Evolutionary conservation across 2,113 vertebrate genomes (phyloP).

Genomic region (Platysternon megacephalum): DNA sequence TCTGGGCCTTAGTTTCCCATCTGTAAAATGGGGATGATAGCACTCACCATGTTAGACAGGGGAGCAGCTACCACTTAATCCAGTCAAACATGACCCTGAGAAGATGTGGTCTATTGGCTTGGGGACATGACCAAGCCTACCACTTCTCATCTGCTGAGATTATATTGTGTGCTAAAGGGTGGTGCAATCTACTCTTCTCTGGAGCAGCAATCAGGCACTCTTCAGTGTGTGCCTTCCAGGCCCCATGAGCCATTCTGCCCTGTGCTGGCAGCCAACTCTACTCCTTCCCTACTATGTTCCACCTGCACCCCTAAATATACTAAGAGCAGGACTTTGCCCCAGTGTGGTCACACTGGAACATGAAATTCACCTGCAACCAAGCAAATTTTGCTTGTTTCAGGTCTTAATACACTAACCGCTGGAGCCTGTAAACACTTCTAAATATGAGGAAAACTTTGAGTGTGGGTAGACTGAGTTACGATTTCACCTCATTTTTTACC

Average conservation of each 20-base stretch:
- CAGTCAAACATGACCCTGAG: too few relatives aligned
- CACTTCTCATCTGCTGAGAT: too few relatives aligned
- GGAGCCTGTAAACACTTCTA: too few relatives aligned
- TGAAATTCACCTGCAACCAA: neutral
- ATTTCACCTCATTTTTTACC: too few relatives aligned
- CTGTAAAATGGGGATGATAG: too few relatives aligned
- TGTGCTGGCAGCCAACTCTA: accelerated
- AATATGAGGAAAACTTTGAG: too few relatives aligned
- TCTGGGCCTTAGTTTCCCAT: too few relatives aligned
- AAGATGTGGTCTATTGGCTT: too few relatives aligned
- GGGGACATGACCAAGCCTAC: too few relatives aligned
- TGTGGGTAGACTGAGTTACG: too few relatives aligned
- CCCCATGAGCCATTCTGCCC: accelerated
- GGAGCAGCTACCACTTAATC: too few relatives aligned
- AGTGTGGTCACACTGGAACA: accelerated
- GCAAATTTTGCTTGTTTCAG: neutral
- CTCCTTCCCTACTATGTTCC: neutral
- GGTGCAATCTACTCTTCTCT: accelerated
- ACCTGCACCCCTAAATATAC: accelerated
- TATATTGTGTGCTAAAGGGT: neutral
- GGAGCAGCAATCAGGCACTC: neutral
- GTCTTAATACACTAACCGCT: accelerated
- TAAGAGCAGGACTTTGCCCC: neutral
- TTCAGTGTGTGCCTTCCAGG: accelerated
- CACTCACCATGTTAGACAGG: too few relatives aligned